Conservation (phyloP, 2,113 vertebrate species). For the Tylochromis polylepis region DNA sequence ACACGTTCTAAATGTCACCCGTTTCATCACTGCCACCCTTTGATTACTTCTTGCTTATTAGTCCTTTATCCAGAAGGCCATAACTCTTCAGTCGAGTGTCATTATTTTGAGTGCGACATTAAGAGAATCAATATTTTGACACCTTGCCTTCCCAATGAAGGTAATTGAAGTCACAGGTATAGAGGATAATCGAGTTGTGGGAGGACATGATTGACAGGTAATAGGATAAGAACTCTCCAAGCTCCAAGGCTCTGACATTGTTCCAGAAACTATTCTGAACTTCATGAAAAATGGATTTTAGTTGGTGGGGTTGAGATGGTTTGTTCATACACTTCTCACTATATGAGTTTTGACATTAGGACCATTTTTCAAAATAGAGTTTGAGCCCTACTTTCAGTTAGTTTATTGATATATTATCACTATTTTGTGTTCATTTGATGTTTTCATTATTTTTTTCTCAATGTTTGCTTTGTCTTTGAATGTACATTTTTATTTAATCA, state of each 20-base stretch:
- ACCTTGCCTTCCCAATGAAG: constrained; percentile 34
- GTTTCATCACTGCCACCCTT: constrained; percentile 55
- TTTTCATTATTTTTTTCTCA: neutral
- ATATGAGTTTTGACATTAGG: neutral
- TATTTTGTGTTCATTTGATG: neutral
- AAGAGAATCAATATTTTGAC: constrained; percentile 70
- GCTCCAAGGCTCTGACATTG: constrained; percentile 12
- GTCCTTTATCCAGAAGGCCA: constrained; percentile 41
- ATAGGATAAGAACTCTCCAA: constrained; percentile 41
- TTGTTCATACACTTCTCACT: neutral
- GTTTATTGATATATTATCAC: neutral
- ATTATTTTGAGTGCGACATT: constrained; percentile 62
- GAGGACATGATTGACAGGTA: constrained; percentile 49
- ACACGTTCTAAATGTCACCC: constrained; percentile 59
- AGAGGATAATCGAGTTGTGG: constrained; percentile 32
- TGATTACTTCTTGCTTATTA: constrained; percentile 58
- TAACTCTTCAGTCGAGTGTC: constrained; percentile 47
- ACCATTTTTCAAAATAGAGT: neutral
- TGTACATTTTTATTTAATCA: neutral
- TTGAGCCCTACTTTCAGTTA: neutral
- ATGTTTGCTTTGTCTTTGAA: fast-evolving
- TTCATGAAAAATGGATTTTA: constrained; percentile 9
- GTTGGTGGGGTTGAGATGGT: neutral
- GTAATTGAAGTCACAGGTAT: constrained; percentile 53
- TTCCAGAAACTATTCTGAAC: neutral